phyloP scores from a whole-genome alignment of 2,797 vertebrate genomes.

The Leptatherina wallacei region DNA sequence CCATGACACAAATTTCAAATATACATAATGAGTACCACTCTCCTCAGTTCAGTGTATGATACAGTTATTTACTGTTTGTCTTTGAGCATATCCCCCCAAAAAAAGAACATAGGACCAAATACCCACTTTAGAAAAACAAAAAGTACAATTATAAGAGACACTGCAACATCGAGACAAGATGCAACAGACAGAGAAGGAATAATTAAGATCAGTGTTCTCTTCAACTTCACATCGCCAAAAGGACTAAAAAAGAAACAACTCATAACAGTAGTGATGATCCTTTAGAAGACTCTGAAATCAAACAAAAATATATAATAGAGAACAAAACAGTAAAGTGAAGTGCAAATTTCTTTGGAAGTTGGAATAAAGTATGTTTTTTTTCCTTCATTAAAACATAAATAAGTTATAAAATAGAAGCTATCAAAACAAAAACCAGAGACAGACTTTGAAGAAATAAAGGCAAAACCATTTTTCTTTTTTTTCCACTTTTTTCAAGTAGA shows the following conservation, averaged over 20 bases:
- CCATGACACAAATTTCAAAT: constrained; percentile 96
- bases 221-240: constrained; percentile 84
- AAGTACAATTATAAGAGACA: constrained; percentile 82
- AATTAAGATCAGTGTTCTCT: constrained; percentile 83
- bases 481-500: constrained; percentile 94
- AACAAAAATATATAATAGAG: constrained; percentile 55
- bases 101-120: constrained; percentile 69
- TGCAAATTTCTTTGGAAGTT: constrained; percentile 99
- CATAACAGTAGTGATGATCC: constrained; percentile 69
- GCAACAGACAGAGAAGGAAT: constrained; percentile 80
- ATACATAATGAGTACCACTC: constrained; percentile 93
- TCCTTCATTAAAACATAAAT: constrained; percentile 86
- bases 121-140: constrained; percentile 80
- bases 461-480: constrained; percentile 76
- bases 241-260: constrained; percentile 66
- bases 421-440: constrained; percentile 74
- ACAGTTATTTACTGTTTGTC: constrained; percentile 89
- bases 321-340: constrained; percentile 86
- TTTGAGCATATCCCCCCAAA: constrained; percentile 77
- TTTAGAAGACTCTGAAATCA: constrained; percentile 65
- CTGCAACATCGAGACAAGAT: constrained; percentile 86
- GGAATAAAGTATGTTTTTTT: constrained; percentile 87
- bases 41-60: constrained; percentile 91
- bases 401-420: constrained; percentile 85
- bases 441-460: constrained; percentile 84